Base-by-base conservation (phyloP, 2,113 vertebrate species). In the Melospiza georgiana region DNA sequence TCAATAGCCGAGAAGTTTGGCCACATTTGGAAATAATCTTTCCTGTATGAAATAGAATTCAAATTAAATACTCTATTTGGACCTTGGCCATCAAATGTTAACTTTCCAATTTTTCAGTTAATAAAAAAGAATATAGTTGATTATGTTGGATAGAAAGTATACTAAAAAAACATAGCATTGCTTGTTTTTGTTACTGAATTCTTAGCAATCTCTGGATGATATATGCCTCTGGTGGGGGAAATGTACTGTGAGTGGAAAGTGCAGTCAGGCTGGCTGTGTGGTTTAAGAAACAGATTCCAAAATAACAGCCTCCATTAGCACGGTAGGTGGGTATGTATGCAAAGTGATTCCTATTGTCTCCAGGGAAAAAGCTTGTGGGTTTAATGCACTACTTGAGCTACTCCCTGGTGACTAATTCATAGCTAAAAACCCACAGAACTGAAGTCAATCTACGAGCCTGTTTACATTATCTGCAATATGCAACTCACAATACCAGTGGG, bases 1-100 rank as follows among this genome's bases (percentile, higher is more conserved):
- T 92, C 80, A 78, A 91, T 68, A 93, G 73, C 37, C 73, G 93
- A 90, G 76, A 65, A 57, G 23, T 89, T 58, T 81, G 79, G 76
- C 65, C 85, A 93, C 96, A 96, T 97, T 97, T 97, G 95, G 94
- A 96, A 97, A 90, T 97, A 96, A 96, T 96, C 88, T 95, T 94
- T 96, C 92, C 92, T 93, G 88, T 89, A 95, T 92, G 68, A 96
- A 94, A 87, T 35, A 93, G 65, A 80, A 95, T 84, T 96, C 92
- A 93, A 94, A 84, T 92, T 52, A 94, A 97, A 94, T 96, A 95
- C 76, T 84, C 89, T 79, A 13, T 80, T 61, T 97, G 95, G 95
- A 94, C 16, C 20, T 90, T 75, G 79, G 93, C 95, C 95, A 95
- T 43, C 90, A 90, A 93, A 97, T 72, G 82, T 81, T 90, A 96